Base-by-base conservation (phyloP, 2,797 vertebrate species). In the Heteromormyrus szaboi region DNA sequence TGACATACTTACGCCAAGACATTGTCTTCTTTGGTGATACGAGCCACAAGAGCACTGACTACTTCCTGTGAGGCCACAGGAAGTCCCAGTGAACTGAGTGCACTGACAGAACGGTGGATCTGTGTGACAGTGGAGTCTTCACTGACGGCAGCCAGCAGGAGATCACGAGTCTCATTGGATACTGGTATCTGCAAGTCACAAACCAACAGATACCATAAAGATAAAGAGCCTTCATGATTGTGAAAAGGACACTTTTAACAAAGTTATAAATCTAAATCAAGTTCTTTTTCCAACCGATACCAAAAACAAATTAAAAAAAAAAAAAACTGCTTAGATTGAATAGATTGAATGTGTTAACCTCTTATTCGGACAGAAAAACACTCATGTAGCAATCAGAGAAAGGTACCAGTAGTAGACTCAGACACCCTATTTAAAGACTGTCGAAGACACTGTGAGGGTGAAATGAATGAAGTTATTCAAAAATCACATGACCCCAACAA, bases 151-250 rank as follows among this genome's bases (percentile, higher is more conserved):
- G 97, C 98, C 92, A 98, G 95, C 11, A 99, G 97, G 90, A 98
- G 95, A 90, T 99, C 98, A 17, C 97, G 96, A 9, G 98, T 99
- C 93, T 99, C 98, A 41, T 99, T 99, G 62, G 97, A 98, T 90
- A 99, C 93, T 0, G 96, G 95, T 88, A 99, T 97, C 99, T 99
- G 91, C 33, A 53, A 85, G 76, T 87, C 89, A 48, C 1, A 22
- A 17, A 53, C 33, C 59, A 68, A 33, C 12, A 33, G 25, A 65
- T 4, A 65, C 1, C 33, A 59, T 7, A 59, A 22, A 22, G 56
- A 22, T 17, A 79, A 81, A 81, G 41, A 81, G 17, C 14, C 14
- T 81, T 19, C 33, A 11, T 46, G 19, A 44, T 8, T 81, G 4
- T 19, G 33, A 79, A 37, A 79, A 37, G 25, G 3, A 79, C 72